Percentiles rank a stretch among this genome's conserved stretches.
phyloP scores from a whole-genome alignment of 2,797 vertebrate genomes.

The Sus cebifrons region DNA sequence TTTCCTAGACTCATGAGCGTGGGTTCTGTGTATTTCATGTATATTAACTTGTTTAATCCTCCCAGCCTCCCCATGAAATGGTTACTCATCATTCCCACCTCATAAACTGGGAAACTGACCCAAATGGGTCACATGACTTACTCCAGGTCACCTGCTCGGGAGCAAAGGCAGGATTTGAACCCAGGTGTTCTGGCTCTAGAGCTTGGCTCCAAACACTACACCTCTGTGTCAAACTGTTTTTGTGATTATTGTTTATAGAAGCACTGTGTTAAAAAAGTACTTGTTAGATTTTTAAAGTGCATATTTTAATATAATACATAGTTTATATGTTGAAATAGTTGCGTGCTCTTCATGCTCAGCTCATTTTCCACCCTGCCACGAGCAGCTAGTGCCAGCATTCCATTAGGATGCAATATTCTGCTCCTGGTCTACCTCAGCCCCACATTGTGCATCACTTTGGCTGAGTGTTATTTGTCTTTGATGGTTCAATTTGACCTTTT shows the following conservation, averaged over 20 bases:
- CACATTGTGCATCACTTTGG: too few relatives aligned
- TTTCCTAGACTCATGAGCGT: not conserved
- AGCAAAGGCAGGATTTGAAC: not conserved
- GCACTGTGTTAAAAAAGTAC: not conserved
- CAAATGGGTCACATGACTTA: not conserved
- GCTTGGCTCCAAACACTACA: not conserved
- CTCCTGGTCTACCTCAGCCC: not conserved
- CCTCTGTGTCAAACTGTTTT: not conserved
- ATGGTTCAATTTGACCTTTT: not conserved
- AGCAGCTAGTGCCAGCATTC: not conserved
- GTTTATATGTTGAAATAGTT: not conserved
- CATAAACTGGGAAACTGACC: not conserved
- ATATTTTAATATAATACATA: not conserved
- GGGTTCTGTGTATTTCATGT: rapidly evolving
- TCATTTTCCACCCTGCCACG: not conserved
- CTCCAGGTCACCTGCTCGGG: not conserved
- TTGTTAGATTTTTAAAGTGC: not conserved
- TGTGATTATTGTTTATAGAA: not conserved
- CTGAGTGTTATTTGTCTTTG: not conserved
- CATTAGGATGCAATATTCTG: not conserved
- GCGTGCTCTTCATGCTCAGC: not conserved
- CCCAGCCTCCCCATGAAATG: not conserved
- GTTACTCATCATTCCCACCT: not conserved
- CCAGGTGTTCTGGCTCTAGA: not conserved
- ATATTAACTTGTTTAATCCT: not conserved